Evolutionary conservation across 2,888 invertebrate species (phyloP).

Genomic region (Drosophila quinaria): DNA sequence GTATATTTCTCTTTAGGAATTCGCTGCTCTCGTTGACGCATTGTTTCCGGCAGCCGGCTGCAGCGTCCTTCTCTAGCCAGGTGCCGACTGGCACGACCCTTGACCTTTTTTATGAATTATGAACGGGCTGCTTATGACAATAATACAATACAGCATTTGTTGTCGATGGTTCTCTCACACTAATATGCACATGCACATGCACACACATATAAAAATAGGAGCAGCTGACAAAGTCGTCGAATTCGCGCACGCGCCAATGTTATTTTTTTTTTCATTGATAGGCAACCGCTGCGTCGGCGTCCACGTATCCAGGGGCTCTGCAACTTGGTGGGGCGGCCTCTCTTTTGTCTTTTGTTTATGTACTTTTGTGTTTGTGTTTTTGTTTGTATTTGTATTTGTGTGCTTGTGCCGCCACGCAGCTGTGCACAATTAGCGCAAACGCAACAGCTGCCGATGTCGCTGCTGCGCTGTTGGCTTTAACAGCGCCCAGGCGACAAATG

Average conservation of each 20-base stretch:
- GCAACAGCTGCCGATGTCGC: slow-evolving; percentile 63
- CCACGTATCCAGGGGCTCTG: slow-evolving; percentile 10
- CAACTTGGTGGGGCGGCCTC: slow-evolving; percentile 54
- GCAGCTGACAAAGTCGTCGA: slow-evolving; percentile 36
- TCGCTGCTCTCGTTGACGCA: not conserved
- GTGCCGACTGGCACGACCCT: slow-evolving; percentile 59
- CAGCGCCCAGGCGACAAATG: slow-evolving; percentile 37
- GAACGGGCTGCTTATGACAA: slow-evolving; percentile 44
- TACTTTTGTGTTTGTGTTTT: slow-evolving; percentile 20
- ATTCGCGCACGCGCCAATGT: slow-evolving; percentile 55
- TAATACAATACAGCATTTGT: slow-evolving; percentile 32
- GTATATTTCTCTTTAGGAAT: slow-evolving; percentile 4
- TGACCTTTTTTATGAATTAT: slow-evolving; percentile 74
- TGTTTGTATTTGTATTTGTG: slow-evolving; percentile 18
- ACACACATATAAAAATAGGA: not conserved
- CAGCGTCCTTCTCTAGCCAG: slow-evolving; percentile 44
- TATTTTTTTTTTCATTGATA: slow-evolving; percentile 45
- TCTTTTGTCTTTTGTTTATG: slow-evolving; percentile 21
- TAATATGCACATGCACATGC: not conserved
- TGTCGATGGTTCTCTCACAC: slow-evolving; percentile 20
- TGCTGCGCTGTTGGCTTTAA: slow-evolving; percentile 23
- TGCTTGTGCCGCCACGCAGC: slow-evolving; percentile 55
- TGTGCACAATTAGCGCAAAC: slow-evolving; percentile 77
- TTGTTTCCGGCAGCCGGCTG: slow-evolving; percentile 38
- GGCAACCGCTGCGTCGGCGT: slow-evolving; percentile 22